phyloP scores from a whole-genome alignment of 2,888 invertebrate species.

The Drosophila borealis region DNA sequence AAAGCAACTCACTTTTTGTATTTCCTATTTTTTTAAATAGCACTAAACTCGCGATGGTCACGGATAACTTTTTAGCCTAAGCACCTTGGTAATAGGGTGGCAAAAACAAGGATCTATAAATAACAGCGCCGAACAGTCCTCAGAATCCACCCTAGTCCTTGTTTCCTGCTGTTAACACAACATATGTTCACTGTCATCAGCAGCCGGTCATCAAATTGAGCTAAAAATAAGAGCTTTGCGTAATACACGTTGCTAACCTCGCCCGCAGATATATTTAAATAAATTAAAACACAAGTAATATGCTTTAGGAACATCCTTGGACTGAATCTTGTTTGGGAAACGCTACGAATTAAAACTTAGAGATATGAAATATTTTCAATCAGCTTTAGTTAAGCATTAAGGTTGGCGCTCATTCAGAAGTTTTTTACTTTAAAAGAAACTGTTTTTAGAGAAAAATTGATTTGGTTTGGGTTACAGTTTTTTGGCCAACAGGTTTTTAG shows the following conservation, averaged over 20 bases:
- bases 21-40: conserved; percentile 20
- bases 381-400: no score
- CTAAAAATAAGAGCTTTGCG: background rate
- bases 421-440: no score
- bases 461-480: no score
- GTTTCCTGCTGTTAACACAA: conserved; percentile 2
- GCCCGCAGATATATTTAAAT: background rate
- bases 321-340: no score
- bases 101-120: conserved; percentile 31
- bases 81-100: conserved; percentile 19
- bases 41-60: conserved; percentile 11
- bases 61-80: conserved; percentile 1
- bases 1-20: conserved; percentile 5
- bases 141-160: background rate
- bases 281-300: no score
- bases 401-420: no score
- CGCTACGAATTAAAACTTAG: no score
- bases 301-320: no score
- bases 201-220: conserved; percentile 3
- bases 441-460: no score
- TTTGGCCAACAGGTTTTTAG: no score
- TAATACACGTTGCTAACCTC: background rate
- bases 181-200: conserved; percentile 34
- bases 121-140: conserved; percentile 17
- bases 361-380: no score